Evolutionary conservation across 2,797 vertebrate species (phyloP), one percentile per base, ranked within the genome.

Genomic region (Ctenochaetus hawaiiensis): DNA sequence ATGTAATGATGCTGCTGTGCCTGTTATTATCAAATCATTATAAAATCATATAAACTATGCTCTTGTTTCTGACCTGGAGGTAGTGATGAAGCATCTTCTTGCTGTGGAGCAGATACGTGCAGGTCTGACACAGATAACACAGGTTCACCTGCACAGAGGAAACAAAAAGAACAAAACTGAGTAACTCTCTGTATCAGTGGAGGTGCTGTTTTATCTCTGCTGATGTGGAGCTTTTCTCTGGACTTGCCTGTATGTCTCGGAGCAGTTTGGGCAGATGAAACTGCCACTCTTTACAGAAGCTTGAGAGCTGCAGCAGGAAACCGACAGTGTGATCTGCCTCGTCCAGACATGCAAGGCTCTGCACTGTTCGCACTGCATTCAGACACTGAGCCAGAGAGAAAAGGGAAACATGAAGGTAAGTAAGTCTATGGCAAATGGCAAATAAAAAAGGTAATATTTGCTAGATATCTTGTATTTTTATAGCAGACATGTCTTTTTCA

Each of bases 1-100:
- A 60, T 48, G 3, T 37, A 41, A 47, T 8, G 18, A 44, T 47
- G 26, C 37, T 43, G 22, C 41, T 12, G 34, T 51, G 14, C 8
- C 5, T 23, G 2, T n/a, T 1, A 5, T n/a, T 22, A 22, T 48
- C 3, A n/a, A n/a, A n/a, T 30, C 30, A 30, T 30, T 5, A 30
- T 30, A 4, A 48, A 18, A 65, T 20, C 2, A 20, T 10, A 44
- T 18, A 9, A 61, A 20, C 6, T 49, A 43, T 14, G 0, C 13
- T 3, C 30, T 43, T 16, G 17, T 64, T 16, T 66, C 93, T 89
- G 72, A 99, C 98, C 98, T 99, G 98, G 44, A 99, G 90, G 88
- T 97, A 99, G 94, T 99, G 98, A 88, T 98, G 97, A 14, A 99
- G 96, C 98, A 99, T 98, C 92, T 99, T 99, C 81, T 98, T 98